These are phyloP conservation scores for Microtus richardsoni DNA, from an alignment of 2,113 vertebrate genomes.

Conservation along the genomic window DNA sequence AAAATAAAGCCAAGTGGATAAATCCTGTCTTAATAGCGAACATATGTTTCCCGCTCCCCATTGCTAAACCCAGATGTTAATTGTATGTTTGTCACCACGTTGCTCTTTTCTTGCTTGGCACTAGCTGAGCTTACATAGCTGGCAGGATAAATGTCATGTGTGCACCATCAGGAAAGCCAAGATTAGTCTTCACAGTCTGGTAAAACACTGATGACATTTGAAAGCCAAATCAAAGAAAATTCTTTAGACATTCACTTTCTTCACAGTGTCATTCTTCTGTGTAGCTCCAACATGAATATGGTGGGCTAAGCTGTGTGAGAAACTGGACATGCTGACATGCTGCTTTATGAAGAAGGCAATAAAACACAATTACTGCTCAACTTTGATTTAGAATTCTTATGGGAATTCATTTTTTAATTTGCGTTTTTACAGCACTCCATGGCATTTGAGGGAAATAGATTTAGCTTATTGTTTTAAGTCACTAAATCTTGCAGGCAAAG, in stretches of 20 bases:
- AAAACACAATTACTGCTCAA: conserved; percentile 81
- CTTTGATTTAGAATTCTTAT: conserved; percentile 79
- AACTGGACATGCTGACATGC: conserved; percentile 69
- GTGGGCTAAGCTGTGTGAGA: conserved; percentile 55
- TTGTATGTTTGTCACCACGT: conserved; percentile 72
- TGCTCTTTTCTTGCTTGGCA: conserved; percentile 69
- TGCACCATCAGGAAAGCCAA: conserved; percentile 72
- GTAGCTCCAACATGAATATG: conserved; percentile 55
- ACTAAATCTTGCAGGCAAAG: conserved; percentile 77
- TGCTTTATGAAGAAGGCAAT: conserved; percentile 77
- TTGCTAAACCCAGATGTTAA: conserved; percentile 82
- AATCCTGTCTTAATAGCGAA: conserved; percentile 71
- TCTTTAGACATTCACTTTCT: conserved; percentile 70
- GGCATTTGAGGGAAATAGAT: conserved; percentile 68
- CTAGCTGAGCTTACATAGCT: conserved; percentile 50
- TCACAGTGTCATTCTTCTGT: conserved; percentile 68
- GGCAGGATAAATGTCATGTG: conserved; percentile 76
- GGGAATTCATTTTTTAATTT: conserved; percentile 75
- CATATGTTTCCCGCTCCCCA: conserved; percentile 70
- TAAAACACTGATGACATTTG: conserved; percentile 79
- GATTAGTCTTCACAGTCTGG: conserved; percentile 74
- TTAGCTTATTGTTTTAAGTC: conserved; percentile 84
- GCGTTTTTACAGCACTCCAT: conserved; percentile 69
- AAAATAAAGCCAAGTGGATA: conserved; percentile 80
- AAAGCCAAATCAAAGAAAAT: conserved; percentile 72